Evolutionary conservation across 2,888 invertebrate genomes (phyloP), one percentile per base, ranked within the genome.

Genomic region (Dasypolia templi): DNA sequence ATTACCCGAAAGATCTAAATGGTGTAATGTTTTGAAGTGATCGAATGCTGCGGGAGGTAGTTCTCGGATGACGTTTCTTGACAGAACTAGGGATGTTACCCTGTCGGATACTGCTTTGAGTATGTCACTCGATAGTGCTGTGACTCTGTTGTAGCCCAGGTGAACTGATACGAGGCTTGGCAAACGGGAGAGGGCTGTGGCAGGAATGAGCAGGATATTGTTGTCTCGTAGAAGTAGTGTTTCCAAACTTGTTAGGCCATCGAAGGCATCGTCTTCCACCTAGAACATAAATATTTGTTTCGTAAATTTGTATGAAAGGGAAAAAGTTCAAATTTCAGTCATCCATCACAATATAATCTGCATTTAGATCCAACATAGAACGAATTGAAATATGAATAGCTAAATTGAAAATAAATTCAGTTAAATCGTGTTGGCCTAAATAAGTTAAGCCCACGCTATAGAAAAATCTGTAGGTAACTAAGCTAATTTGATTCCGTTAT

Each of bases 221-320:
- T 99, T 99, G 92, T 99, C 99, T 87, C 98, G 97, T 17, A 99
- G 96, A 44, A 98, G 97, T 1, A 99, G 95, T 53, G 97, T 97
- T 92, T 98, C 97, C 26, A 99, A 94, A 85, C 97, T 98, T 49
- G 97, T 97, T 80, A 99, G 93, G 0, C 99, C 99, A 90, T 98
- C 98, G 88, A 99, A 98, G 0, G 98, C 98, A 82, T 98, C 98
- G 87, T 98, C 98, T 94, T 99, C 98, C 77, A 99, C 97, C 98
- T 98, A 94, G 35, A 91, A 91, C 19, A 64, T 75, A 76, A 68
- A 72, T 35, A 51, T 56, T 4, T 19, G 46, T 74, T 67, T 42
- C 2, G 3, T 32, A 42, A 53, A n/a, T 6, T 2, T 26, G 0
- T 46, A 1, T 46, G 26, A 55, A 19, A 19, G 1, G 6, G 6